Conservation (phyloP, 1,140 invertebrate species). For the Delia radicum region DNA sequence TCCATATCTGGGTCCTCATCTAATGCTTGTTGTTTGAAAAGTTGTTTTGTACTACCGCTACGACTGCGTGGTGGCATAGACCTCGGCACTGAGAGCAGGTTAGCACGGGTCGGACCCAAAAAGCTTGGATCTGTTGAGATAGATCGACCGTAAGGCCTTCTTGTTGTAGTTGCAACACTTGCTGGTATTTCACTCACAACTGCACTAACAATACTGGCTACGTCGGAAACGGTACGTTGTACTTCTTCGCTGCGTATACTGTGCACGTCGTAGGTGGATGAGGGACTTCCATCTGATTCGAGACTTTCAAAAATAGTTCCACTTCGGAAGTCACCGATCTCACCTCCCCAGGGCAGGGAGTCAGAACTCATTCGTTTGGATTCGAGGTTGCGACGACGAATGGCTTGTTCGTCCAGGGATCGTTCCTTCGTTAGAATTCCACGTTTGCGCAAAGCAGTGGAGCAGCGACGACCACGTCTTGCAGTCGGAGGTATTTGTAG, state of each 20-base stretch:
- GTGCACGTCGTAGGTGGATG: constrained; percentile 39
- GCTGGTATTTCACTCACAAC: constrained; percentile 23
- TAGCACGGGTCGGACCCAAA: constrained; percentile 31
- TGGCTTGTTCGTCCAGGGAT: constrained; percentile 53
- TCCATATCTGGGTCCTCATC: constrained; percentile 53
- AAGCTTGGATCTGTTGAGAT: constrained; percentile 49
- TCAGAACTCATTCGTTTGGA: constrained; percentile 55
- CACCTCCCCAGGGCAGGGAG: constrained; percentile 51
- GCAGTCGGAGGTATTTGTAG: constrained; percentile 42
- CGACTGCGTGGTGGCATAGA: constrained; percentile 53
- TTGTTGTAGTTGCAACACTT: constrained; percentile 5
- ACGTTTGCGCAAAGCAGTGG: constrained; percentile 46
- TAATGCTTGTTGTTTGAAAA: constrained; percentile 54
- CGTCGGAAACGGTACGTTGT: constrained; percentile 32
- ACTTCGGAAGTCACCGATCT: constrained; percentile 44
- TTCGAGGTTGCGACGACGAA: constrained; percentile 50
- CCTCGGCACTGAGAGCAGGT: constrained; percentile 48
- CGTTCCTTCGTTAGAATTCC: constrained; percentile 52
- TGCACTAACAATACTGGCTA: constrained; percentile 28
- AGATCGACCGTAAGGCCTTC: constrained; percentile 48
- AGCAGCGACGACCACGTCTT: constrained; percentile 42
- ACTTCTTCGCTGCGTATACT: constrained; percentile 50
- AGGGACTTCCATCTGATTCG: constrained; percentile 40
- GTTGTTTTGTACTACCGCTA: constrained; percentile 54
- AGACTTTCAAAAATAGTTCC: constrained; percentile 53